Evolutionary conservation across 2,113 vertebrate species (phyloP), one percentile per base, ranked within the genome.

Genomic region (Vulpes ferrilata): DNA sequence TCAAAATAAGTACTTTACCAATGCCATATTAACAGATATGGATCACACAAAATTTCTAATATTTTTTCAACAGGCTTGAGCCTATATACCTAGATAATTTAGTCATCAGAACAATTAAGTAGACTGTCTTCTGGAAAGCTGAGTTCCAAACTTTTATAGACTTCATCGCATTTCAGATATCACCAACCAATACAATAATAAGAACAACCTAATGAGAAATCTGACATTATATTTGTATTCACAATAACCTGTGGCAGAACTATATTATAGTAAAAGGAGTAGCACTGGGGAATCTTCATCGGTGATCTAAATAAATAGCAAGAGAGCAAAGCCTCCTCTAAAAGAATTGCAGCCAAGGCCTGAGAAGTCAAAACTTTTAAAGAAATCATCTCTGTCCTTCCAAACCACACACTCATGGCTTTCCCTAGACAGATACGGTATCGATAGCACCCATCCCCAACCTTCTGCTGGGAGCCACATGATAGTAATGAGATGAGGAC

Each of bases 1-100:
- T 87, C 80, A 80, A 90, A 96, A 48, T 79, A 35, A 82, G n/a
- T n/a, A 48, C 23, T 83, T 93, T 67, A 62, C 43, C 88, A 86
- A 83, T 8, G 22, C 38, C 43, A 78, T 62, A 43, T 48, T 19
- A 90, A 95, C 23, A 83, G 55, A 97, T 81, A 88, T 43, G 30
- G 25, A 82, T 78, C 20, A 53, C 9, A n/a, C 11, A 88, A 35
- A 23, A 81, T 76, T 59, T 84, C 53, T 76, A 71, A 35, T 43
- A 30, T 43, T 82, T 86, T 91, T 76, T 25, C 8, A 55, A 85
- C 35, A 79, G 67, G 48, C 12, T 65, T 59, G 74, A 91, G n/a
- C 48, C 48, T 95, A 78, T 62, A 27, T 1, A 76, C 43, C 8
- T 62, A 82, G 65, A 55, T 88, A 38, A 90, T 81, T 19, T 43